Evolutionary conservation across 37 sponge, comb jelly and placozoan species (phyloP), one percentile per base, ranked within the genome.

Genomic region (Aplysina aerophoba): DNA sequence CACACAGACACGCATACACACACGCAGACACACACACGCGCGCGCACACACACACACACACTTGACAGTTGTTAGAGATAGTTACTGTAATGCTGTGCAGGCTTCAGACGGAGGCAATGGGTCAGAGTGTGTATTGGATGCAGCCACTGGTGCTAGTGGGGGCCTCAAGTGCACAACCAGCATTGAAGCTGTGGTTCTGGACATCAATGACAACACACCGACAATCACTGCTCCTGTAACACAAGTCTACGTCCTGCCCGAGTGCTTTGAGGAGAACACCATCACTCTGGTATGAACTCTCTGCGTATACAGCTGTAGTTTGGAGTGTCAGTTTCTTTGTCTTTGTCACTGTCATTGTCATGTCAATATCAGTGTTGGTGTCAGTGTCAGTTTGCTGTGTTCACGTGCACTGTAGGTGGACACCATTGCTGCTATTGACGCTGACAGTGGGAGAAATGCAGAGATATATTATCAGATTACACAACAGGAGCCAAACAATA

Each of bases 191-290:
- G n/a, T 16, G 40, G 78, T 75, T 2, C 54, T 75, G 53, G 78
- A 75, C 40, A 44, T 75, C 78, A 75, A 75, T 25, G 78, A 75
- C 78, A 75, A 75, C 37, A 8, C 21, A 39, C 78, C 78, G 15
- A 24, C 3, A 14, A 53, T 39, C 50, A 75, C 78, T 4, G 41
- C 13, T 35, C 17, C 34, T 5, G 28, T 31, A 4, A 16, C 34
- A n/a, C 33, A 34, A 6, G 34, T 16, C 33, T 3, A 17, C 34
- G 6, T 31, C 33, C 8, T 44, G 50, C 50, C 50, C 50, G 64
- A 62, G 28, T 62, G 64, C 64, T 62, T 27, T 44, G 8, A 44
- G 3, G 50, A 44, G 50, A 44, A 44, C 50, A 44, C 50, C 50
- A 44, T 44, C 50, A 3, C 50, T 11, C 50, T 3, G 50, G 50